Conservation (phyloP, 2,888 invertebrate genomes). For the Azorinus chamasolen region DNA sequence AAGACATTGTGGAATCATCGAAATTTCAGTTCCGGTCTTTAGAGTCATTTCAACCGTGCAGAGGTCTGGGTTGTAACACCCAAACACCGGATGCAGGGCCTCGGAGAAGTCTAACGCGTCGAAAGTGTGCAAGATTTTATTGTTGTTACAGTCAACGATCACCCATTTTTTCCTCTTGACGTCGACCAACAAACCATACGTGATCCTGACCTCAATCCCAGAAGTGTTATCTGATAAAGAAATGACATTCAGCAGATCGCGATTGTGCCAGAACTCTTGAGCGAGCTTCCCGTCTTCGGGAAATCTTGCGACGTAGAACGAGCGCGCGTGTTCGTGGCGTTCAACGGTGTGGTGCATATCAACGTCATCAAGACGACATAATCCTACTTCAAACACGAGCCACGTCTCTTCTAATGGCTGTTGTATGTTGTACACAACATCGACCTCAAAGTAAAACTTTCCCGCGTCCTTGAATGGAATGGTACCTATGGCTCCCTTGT, state of each 20-base stretch:
- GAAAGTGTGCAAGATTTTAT: slow-evolving; percentile 68
- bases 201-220: slow-evolving; percentile 65
- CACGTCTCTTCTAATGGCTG: slow-evolving; percentile 72
- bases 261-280: slow-evolving; percentile 73
- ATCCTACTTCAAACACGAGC: slow-evolving; percentile 71
- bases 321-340: slow-evolving; percentile 69
- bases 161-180: slow-evolving; percentile 67
- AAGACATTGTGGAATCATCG: slow-evolving; percentile 66
- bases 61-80: slow-evolving; percentile 73
- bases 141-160: slow-evolving; percentile 64
- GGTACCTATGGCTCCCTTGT: slow-evolving; percentile 70
- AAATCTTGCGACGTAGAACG: slow-evolving; percentile 71
- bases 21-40: slow-evolving; percentile 69
- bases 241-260: slow-evolving; percentile 64
- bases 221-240: slow-evolving; percentile 67
- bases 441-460: slow-evolving; percentile 69
- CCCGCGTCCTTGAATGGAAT: slow-evolving; percentile 64
- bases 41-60: slow-evolving; percentile 72
- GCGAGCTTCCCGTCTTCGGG: slow-evolving; percentile 72
- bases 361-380: slow-evolving; percentile 68
- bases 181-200: slow-evolving; percentile 69
- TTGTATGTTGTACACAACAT: slow-evolving; percentile 68
- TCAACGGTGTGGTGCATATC: slow-evolving; percentile 74
- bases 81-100: slow-evolving; percentile 69
- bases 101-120: slow-evolving; percentile 65